Evolutionary conservation across 2,113 vertebrate genomes (phyloP).

Genomic region (Gobius niger): DNA sequence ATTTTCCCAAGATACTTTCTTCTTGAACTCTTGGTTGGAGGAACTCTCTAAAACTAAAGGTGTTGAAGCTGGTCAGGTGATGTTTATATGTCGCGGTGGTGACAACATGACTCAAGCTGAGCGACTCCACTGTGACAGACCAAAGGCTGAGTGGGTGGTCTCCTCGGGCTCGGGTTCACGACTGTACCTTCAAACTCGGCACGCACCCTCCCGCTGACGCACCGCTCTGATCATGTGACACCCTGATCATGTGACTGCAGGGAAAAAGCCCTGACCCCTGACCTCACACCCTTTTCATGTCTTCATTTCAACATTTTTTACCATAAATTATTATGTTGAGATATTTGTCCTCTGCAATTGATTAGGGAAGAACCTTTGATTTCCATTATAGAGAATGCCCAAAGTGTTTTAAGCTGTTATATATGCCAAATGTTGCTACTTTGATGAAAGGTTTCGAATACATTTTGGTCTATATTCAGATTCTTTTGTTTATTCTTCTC

Average conservation of each 20-base stretch:
- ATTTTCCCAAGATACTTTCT: too few relatives aligned
- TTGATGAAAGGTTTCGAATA: too few relatives aligned
- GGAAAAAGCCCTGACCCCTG: constrained; percentile 5
- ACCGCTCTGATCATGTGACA: background rate
- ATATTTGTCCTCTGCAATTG: too few relatives aligned
- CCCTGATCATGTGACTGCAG: constrained; percentile 16
- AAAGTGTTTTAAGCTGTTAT: too few relatives aligned
- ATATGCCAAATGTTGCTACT: too few relatives aligned
- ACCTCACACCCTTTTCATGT: constrained; percentile 38
- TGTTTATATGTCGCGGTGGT: constrained; percentile 13
- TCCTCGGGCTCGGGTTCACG: constrained; percentile 42
- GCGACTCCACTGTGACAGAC: constrained; percentile 21
- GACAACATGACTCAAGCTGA: constrained; percentile 14
- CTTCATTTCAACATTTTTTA: constrained; percentile 33
- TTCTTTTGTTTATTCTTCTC: constrained; percentile 15
- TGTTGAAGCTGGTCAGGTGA: constrained; percentile 2
- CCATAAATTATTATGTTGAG: too few relatives aligned
- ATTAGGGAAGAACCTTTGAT: too few relatives aligned
- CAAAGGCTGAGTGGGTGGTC: constrained; percentile 48
- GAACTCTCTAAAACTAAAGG: background rate
- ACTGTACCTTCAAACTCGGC: constrained; percentile 44
- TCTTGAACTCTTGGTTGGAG: background rate
- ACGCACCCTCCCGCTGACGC: constrained; percentile 10
- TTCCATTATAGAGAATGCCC: too few relatives aligned
- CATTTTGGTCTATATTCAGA: too few relatives aligned